Percentiles rank a stretch among this genome's conserved stretches.
These are phyloP conservation scores for Bombus cullumanus DNA, from an alignment of 1,140 invertebrate genomes.

Conservation along the genomic window DNA sequence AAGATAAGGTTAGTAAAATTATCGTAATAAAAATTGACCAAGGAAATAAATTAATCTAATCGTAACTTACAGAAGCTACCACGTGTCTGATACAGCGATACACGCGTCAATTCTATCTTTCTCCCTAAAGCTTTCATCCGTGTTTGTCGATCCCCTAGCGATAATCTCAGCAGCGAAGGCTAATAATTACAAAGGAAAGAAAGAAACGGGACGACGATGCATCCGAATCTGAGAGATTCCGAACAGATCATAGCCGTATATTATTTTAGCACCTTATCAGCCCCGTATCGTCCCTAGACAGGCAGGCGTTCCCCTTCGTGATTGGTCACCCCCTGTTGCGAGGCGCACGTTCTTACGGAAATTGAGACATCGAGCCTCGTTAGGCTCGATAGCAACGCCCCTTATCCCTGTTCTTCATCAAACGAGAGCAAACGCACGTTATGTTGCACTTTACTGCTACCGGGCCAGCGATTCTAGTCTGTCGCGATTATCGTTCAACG, in stretches of 20 bases:
- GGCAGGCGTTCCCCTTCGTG: slow-evolving; percentile 33
- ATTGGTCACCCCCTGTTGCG: slow-evolving; percentile 54
- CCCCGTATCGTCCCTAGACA: slow-evolving; percentile 66
- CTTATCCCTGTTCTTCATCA: slow-evolving; percentile 41
- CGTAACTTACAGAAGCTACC: background rate
- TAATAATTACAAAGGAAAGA: slow-evolving; percentile 24
- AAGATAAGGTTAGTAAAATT: background rate
- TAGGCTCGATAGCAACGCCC: slow-evolving; percentile 65
- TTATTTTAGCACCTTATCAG: slow-evolving; percentile 73
- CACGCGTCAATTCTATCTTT: background rate
- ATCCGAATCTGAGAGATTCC: slow-evolving; percentile 35
- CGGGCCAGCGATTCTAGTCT: background rate
- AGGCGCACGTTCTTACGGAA: slow-evolving; percentile 74
- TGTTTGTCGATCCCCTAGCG: background rate
- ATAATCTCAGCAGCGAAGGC: background rate
- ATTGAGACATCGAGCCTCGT: slow-evolving; percentile 78
- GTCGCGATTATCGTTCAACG: slow-evolving; percentile 30
- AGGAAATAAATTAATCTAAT: background rate
- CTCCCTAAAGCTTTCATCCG: background rate
- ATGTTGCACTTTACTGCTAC: slow-evolving; percentile 53
- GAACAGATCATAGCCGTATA: slow-evolving; percentile 53
- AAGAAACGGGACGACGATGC: slow-evolving; percentile 27
- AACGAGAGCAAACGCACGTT: slow-evolving; percentile 44
- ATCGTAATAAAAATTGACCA: background rate
- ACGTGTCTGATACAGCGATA: background rate